These are phyloP conservation scores for Sinocyclocheilus anophthalmus DNA, from an alignment of 2,113 vertebrate genomes.

Conservation along the genomic window DNA sequence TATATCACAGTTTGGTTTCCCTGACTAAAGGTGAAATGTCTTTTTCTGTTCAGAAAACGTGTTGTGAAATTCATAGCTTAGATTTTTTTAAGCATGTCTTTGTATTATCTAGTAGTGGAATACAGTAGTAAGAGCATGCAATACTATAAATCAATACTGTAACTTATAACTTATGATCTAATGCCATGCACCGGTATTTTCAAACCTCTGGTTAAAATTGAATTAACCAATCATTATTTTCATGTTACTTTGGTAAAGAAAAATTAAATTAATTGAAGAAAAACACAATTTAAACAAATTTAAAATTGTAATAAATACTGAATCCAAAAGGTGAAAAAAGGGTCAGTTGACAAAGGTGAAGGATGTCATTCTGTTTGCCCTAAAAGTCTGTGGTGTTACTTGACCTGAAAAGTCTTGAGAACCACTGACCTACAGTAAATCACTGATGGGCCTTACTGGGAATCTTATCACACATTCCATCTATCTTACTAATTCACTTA, in stretches of 20 bases:
- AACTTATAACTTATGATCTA: background rate
- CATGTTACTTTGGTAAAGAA: background rate
- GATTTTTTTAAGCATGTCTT: background rate
- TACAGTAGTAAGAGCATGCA: too few relatives aligned
- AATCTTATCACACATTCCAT: constrained; percentile 1
- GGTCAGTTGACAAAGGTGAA: too few relatives aligned
- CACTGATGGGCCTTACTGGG: background rate
- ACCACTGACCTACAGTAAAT: background rate
- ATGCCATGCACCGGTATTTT: background rate
- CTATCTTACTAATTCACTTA: background rate
- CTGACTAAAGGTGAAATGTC: constrained; percentile 16
- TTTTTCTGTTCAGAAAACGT: background rate
- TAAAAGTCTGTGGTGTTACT: background rate
- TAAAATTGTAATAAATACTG: too few relatives aligned
- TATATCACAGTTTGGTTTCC: background rate
- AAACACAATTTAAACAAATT: too few relatives aligned
- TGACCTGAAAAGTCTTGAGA: background rate
- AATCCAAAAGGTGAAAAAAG: too few relatives aligned
- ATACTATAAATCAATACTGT: too few relatives aligned
- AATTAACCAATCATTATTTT: background rate
- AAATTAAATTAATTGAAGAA: too few relatives aligned
- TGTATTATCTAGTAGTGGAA: background rate
- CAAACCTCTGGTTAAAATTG: background rate
- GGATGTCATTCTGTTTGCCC: too few relatives aligned
- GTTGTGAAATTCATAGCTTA: background rate